Conservation (phyloP, 2,888 invertebrate genomes). For the Aethes cnicana region DNA sequence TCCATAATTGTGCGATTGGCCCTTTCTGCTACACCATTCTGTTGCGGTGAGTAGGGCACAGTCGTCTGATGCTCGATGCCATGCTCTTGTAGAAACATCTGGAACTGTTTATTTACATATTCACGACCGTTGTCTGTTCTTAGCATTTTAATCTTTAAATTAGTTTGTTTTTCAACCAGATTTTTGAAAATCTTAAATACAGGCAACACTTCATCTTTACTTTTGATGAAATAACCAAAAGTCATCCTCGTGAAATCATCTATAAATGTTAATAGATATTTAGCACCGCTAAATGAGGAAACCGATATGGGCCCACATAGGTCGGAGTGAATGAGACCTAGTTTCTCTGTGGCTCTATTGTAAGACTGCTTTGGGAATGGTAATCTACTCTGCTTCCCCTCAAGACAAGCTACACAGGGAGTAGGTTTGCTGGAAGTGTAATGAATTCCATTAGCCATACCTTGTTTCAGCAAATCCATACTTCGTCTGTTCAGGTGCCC, state of each 20-base stretch:
- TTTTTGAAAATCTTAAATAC: slow-evolving; percentile 27
- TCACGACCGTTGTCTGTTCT: slow-evolving; percentile 35
- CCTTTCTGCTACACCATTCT: slow-evolving; percentile 47
- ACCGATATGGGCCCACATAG: slow-evolving; percentile 4
- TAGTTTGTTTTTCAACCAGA: slow-evolving; percentile 37
- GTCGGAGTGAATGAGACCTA: slow-evolving; percentile 20
- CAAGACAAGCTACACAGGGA: slow-evolving; percentile 31
- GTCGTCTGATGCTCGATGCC: slow-evolving; percentile 42
- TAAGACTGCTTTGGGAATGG: slow-evolving; percentile 29
- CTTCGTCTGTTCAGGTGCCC: slow-evolving; percentile 30
- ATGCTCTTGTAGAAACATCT: slow-evolving; percentile 18
- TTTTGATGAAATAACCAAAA: slow-evolving; percentile 14
- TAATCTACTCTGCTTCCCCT: slow-evolving; percentile 31
- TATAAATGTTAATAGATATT: slow-evolving; percentile 6
- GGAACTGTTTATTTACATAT: slow-evolving; percentile 34
- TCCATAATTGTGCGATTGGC: slow-evolving; percentile 32
- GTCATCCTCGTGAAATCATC: slow-evolving; percentile 20
- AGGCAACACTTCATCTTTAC: slow-evolving; percentile 22
- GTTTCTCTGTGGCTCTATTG: slow-evolving; percentile 20
- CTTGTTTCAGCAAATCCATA: slow-evolving; percentile 31
- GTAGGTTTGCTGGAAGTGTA: slow-evolving; percentile 15
- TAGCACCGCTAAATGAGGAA: background rate
- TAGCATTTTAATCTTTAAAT: slow-evolving; percentile 29
- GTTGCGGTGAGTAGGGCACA: slow-evolving; percentile 41
- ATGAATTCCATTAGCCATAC: slow-evolving; percentile 31